Evolutionary conservation across 2,888 invertebrate genomes (phyloP), one percentile per base, ranked within the genome.

Genomic region (Linnaemya tessellans): DNA sequence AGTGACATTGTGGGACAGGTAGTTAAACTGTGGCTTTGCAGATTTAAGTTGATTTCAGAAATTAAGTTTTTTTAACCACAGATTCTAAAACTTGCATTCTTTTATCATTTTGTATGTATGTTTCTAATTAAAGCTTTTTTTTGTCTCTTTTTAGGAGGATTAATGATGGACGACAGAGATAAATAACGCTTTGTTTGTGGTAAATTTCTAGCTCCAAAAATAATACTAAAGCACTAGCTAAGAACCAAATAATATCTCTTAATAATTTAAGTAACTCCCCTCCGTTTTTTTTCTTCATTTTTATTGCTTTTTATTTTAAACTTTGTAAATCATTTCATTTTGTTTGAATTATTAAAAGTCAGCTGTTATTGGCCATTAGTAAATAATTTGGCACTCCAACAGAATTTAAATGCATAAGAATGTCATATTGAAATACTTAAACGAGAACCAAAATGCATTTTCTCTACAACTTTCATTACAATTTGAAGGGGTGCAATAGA

Each of bases 181-280:
- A 90, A 90, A 90, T 91, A 91, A 91, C 88, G 89, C 90, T 90
- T 91, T 90, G 90, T 89, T 91, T 90, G 90, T 90, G 91, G 91
- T 91, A 91, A 91, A 88, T 87, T 86, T 83, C 22, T 9, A 54
- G 20, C 38, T 41, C 22, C 54, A 46, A 80, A 58, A 41, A 7
- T 38, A 74, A 74, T 25, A 58, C 43, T 64, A 25, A 65, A 38
- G 18, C 64, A 84, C 60, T 60, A 71, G 10, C 8, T 25, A 25
- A 18, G 64, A 43, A 67, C 54, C 60, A 25, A 20, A n/a, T 10
- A 56, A 56, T 1, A 41, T 18, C 54, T 25, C 11, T 30, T 54
- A 65, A 35, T 73, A n/a, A 56, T 64, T 56, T 20, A 4, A 46
- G 1, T 56, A 22, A 30, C 18, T 60, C 49, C 0, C 9, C 49